phyloP scores from a whole-genome alignment of 2,113 vertebrate species.

The Cyprinus carpio region DNA sequence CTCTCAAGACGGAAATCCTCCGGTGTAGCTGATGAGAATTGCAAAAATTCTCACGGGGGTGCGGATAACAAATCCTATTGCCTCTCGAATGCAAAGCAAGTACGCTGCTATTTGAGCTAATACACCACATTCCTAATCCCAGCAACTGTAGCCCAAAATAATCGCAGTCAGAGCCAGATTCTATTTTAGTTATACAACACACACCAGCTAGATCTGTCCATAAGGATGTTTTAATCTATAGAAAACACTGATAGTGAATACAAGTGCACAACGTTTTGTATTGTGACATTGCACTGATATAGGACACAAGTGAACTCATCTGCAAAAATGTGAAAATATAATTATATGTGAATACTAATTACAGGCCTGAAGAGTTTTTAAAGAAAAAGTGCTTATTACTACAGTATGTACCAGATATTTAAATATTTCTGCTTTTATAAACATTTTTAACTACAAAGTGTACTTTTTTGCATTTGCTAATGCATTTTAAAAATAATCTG shows the following conservation, averaged over 20 bases:
- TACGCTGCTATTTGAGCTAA: neutral
- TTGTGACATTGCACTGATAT: neutral
- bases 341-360: neutral
- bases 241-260: neutral
- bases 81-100: constrained; percentile 1
- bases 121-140: constrained; percentile 8
- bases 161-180: neutral
- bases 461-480: neutral
- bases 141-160: constrained; percentile 9
- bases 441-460: neutral
- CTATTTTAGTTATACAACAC: neutral
- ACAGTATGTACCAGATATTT: neutral
- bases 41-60: neutral
- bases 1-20: neutral
- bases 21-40: neutral
- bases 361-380: neutral
- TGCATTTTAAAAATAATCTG: neutral
- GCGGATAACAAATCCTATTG: neutral
- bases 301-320: neutral
- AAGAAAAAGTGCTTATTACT: neutral
- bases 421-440: neutral
- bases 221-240: neutral
- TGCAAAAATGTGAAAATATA: constrained; percentile 2
- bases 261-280: constrained; percentile 1
- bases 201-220: neutral